phyloP scores from a whole-genome alignment of 2,888 invertebrate genomes.

The Bombyx huttoni region DNA sequence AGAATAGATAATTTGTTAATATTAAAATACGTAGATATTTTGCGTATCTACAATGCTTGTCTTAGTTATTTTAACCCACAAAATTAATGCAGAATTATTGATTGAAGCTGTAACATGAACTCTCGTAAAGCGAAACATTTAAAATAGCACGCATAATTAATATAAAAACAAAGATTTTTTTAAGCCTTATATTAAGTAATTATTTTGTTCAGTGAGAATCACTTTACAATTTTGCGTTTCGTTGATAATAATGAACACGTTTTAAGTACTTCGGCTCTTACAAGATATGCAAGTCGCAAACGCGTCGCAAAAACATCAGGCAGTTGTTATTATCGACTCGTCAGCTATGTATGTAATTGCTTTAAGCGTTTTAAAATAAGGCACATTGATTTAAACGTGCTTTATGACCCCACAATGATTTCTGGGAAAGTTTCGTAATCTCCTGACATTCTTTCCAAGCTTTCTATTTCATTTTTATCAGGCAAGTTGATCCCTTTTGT shows the following conservation, averaged over 20 bases:
- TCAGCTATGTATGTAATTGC: slow-evolving; percentile 13
- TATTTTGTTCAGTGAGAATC: not conserved
- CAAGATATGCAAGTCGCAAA: slow-evolving; percentile 9
- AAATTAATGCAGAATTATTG: too few relatives aligned
- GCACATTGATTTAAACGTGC: slow-evolving; percentile 1
- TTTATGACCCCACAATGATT: slow-evolving; percentile 6
- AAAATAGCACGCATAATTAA: too few relatives aligned
- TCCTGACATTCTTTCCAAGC: slow-evolving; percentile 15
- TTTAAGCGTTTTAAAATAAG: slow-evolving; percentile 10
- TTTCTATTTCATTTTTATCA: slow-evolving; percentile 15
- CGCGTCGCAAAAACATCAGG: slow-evolving; percentile 11
- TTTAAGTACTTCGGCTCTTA: slow-evolving; percentile 1
- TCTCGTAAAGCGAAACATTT: too few relatives aligned
- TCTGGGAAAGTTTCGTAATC: slow-evolving; percentile 10
- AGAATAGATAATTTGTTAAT: too few relatives aligned
- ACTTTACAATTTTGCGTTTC: slow-evolving; percentile 1
- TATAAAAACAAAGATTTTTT: too few relatives aligned
- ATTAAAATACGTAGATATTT: too few relatives aligned
- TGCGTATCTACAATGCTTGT: too few relatives aligned
- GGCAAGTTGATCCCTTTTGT: slow-evolving; percentile 20
- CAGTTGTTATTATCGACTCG: slow-evolving; percentile 10
- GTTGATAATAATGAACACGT: slow-evolving; percentile 1
- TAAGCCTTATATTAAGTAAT: too few relatives aligned
- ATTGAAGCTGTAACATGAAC: too few relatives aligned
- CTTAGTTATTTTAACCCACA: too few relatives aligned